Evolutionary conservation across 2,113 vertebrate genomes (phyloP).

Genomic region (Mellivora capensis): DNA sequence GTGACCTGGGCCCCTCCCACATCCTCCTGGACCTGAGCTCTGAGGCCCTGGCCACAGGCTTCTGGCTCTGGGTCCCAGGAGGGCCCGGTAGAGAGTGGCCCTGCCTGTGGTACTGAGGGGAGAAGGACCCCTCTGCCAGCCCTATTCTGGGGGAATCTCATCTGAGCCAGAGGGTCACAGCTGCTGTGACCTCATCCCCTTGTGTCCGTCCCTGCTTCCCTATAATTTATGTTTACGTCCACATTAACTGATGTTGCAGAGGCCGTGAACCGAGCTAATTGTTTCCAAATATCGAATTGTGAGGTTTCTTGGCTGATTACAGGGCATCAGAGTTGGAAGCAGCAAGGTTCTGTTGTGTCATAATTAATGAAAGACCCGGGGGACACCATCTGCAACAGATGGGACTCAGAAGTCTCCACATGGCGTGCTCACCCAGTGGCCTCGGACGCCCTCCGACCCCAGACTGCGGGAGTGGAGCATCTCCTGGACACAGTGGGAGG

Average conservation of each 20-base stretch:
- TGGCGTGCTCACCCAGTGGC: accelerated
- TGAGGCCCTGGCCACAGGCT: not conserved
- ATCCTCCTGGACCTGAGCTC: not conserved
- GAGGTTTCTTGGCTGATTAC: slow-evolving; percentile 70
- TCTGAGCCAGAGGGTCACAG: slow-evolving; percentile 71
- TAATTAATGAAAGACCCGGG: slow-evolving; percentile 22
- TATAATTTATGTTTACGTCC: slow-evolving; percentile 73
- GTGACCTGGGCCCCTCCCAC: not conserved
- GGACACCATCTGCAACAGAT: slow-evolving; percentile 39
- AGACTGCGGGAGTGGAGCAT: not conserved
- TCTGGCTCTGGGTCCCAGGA: not conserved
- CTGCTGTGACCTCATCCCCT: slow-evolving; percentile 79
- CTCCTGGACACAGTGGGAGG: not conserved
- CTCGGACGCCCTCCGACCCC: not conserved
- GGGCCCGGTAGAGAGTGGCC: too few relatives aligned
- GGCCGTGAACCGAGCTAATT: slow-evolving; percentile 79
- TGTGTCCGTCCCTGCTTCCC: slow-evolving; percentile 77
- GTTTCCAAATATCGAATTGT: slow-evolving; percentile 76
- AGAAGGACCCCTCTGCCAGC: slow-evolving; percentile 68
- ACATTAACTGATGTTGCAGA: slow-evolving; percentile 78
- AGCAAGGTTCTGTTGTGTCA: not conserved
- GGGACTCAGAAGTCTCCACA: not conserved
- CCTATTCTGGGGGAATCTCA: slow-evolving; percentile 72
- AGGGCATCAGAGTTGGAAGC: slow-evolving; percentile 53
- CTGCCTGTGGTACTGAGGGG: slow-evolving; percentile 49